A percentile compares a stretch with the other conserved stretches of the same genome.
phyloP scores from a whole-genome alignment of 2,797 vertebrate species.

The Helostoma temminkii region DNA sequence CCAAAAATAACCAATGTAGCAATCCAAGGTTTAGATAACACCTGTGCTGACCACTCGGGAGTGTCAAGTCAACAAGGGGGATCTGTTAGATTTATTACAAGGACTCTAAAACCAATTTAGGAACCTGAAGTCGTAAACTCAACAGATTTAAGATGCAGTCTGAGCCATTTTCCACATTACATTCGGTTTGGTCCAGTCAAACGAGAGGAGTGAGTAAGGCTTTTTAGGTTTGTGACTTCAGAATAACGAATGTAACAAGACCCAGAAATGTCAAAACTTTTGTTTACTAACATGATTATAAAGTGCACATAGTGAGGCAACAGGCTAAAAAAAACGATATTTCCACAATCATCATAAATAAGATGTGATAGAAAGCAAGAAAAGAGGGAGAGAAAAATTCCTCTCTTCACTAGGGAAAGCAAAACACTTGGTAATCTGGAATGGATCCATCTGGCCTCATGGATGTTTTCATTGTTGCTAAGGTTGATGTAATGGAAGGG shows the following conservation, averaged over 20 bases:
- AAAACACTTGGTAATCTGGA: constrained; percentile 67
- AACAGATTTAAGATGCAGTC: constrained; percentile 14
- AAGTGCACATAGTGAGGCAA: too few species aligned
- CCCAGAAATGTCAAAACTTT: constrained; percentile 15
- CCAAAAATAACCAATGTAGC: constrained; percentile 78
- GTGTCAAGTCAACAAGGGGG: constrained; percentile 42
- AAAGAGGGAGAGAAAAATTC: constrained; percentile 58
- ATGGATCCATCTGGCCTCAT: constrained; percentile 65
- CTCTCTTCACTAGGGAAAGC: constrained; percentile 54
- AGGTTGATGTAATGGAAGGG: constrained; percentile 84
- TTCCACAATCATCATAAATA: constrained; percentile 30
- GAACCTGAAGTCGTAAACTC: constrained; percentile 15
- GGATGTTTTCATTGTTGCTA: constrained; percentile 82
- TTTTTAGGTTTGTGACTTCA: constrained; percentile 9
- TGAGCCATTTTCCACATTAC: constrained; percentile 16
- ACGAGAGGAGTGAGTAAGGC: not conserved
- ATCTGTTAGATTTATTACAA: constrained; percentile 41
- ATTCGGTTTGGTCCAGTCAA: constrained; percentile 36
- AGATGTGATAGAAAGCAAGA: constrained; percentile 43
- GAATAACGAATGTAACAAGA: constrained; percentile 16
- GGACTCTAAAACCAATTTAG: constrained; percentile 17
- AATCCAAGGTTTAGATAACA: constrained; percentile 66
- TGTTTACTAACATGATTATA: constrained; percentile 17
- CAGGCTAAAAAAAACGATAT: too few species aligned
- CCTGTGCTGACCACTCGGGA: constrained; percentile 51